Evolutionary conservation across 2,888 invertebrate species (phyloP).

Genomic region (Cylindroiulus punctatus): DNA sequence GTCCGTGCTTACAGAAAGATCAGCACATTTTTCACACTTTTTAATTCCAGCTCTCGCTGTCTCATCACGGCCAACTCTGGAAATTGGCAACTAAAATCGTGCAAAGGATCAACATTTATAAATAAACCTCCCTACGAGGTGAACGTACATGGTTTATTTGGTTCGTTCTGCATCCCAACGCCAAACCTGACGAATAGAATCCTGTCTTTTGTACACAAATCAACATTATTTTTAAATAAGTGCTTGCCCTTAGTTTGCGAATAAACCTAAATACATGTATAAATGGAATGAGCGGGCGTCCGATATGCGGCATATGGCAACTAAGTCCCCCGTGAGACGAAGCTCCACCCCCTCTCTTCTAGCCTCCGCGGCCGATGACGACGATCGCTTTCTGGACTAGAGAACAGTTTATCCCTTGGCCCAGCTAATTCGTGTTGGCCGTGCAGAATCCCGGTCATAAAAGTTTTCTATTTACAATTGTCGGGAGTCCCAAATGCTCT

Average conservation of each 20-base stretch:
- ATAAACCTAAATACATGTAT: constrained; percentile 47
- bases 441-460: constrained; percentile 45
- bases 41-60: background rate
- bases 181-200: constrained; percentile 43
- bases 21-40: background rate
- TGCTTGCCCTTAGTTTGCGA: constrained; percentile 42
- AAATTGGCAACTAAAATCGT: background rate
- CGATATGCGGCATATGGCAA: constrained; percentile 47
- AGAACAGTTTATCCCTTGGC: constrained; percentile 30
- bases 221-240: constrained; percentile 43
- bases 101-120: background rate
- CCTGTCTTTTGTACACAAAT: constrained; percentile 47
- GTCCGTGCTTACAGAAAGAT: background rate
- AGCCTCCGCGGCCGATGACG: background rate
- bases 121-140: background rate
- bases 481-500: constrained; percentile 30
- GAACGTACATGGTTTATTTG: constrained; percentile 6
- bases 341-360: constrained; percentile 33
- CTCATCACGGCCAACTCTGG: background rate
- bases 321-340: constrained; percentile 16
- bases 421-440: background rate
- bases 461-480: constrained; percentile 43
- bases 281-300: constrained; percentile 47
- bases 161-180: constrained; percentile 11
- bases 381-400: constrained; percentile 28